Evolutionary conservation across 2,113 vertebrate species (phyloP).

Genomic region (Epinephelus cyanopodus): DNA sequence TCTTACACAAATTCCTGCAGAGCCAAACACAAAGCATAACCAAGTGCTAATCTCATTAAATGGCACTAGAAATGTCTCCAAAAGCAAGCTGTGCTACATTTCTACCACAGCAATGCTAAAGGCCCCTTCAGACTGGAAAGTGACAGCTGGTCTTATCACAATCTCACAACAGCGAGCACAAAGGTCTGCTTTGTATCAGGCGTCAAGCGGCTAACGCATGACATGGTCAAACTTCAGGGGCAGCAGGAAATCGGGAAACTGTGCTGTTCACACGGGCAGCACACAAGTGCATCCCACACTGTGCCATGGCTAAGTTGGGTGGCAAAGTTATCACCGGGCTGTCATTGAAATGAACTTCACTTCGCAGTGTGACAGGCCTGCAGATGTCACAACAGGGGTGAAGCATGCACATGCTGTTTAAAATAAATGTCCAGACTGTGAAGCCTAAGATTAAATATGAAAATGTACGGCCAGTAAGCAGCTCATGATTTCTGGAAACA

Average conservation of each 20-base stretch:
- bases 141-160: constrained; percentile 19
- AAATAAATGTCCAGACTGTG: constrained; percentile 4
- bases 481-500: too few relatives aligned
- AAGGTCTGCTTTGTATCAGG: constrained; percentile 1
- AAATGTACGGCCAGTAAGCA: not conserved
- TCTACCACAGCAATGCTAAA: constrained; percentile 5
- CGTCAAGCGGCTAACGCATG: not conserved
- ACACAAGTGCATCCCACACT: not conserved
- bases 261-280: not conserved
- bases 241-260: not conserved
- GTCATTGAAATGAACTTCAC: constrained; percentile 9
- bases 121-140: constrained; percentile 33
- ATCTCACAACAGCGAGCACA: constrained; percentile 3
- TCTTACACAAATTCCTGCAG: constrained; percentile 46
- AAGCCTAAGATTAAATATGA: not conserved
- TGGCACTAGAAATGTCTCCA: constrained; percentile 17
- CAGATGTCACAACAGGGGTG: constrained; percentile 11
- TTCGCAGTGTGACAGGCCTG: constrained; percentile 45
- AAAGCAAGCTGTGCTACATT: constrained; percentile 27
- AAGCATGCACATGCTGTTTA: constrained; percentile 6
- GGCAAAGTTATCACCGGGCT: not conserved
- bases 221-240: constrained; percentile 18
- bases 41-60: constrained; percentile 35
- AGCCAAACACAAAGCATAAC: constrained; percentile 33
- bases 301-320: not conserved